Evolutionary conservation across 1,140 invertebrate species (phyloP), one percentile per base, ranked within the genome.

Genomic region (Trichonephila clavipes): DNA sequence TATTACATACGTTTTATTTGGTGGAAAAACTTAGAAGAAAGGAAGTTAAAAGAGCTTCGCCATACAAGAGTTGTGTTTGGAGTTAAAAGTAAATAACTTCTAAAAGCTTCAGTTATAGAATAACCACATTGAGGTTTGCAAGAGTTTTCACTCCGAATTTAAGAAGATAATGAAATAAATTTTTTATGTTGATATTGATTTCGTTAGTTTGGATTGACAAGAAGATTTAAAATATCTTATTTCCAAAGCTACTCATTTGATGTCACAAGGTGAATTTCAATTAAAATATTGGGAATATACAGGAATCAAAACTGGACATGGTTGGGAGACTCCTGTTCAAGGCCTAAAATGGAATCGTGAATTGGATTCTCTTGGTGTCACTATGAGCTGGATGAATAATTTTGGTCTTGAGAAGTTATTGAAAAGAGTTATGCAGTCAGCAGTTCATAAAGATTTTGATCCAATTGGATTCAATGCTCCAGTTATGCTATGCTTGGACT

Each of bases 21-120:
- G 58, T 87, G 59, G 1, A 19, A 61, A 69, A 83, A 51, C 44
- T 40, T 44, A 18, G 8, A 61, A 62, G 16, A 64, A 62, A 6
- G 64, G 24, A 87, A 62, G 12, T 6, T 34, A 18, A 87, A 64
- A 34, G 18, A 1, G 34, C 59, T 87, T 87, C 85, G 58, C 6
- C 85, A 87, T 40, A 62, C 59, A 28, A 59, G 85, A 61, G 58
- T 87, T 14, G 59, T 87, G 19, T 62, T 62, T 64, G 85, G 85
- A 19, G 58, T 87, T 51, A 87, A 24, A 28, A 21, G 85, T 19
- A 87, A 58, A 7, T 58, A 59, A 64, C 62, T 87, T 62, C 59
- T 87, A 21, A 1, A 62, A 3, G 8, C 58, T n/a, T 61, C 85
- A 28, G 85, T 87, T 61, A 87, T 87, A 51, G 85, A 62, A 59